Evolutionary conservation across 2,113 vertebrate species (phyloP), one percentile per base, ranked within the genome.

Genomic region (Pao palembangensis): DNA sequence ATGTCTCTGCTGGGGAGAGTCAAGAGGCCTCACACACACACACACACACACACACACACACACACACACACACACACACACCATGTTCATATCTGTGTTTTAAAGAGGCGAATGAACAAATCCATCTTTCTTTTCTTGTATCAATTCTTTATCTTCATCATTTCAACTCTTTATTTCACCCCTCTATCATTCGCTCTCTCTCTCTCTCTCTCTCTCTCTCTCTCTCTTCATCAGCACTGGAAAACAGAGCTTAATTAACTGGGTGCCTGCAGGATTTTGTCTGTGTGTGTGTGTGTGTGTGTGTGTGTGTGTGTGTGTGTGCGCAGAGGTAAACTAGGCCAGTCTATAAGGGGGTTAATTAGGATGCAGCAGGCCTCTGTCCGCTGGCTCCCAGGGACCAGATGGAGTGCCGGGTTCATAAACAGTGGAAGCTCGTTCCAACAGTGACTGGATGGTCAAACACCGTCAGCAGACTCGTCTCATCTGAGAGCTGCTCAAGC

Each of bases 311-410:
- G 66, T 57, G 60, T 65, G 64, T 67, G 64, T 58, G 76, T 48
- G 55, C 41, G 59, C n/a, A 50, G 71, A 70, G 70, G 81, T 81
- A 84, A 88, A 89, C 80, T 88, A 81, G 89, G 86, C 67, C 85
- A 88, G 77, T 88, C 85, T 89, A 86, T 87, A 79, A 80, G 83
- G 75, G 87, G 76, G 82, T 82, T 91, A 89, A 92, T 92, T 90
- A 91, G 88, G 76, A 87, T 88, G 87, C 84, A 81, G 78, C 69
- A 73, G 79, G 76, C 78, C 83, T 85, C 78, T 61, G 80, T 83
- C 80, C 78, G 38, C 73, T 75, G 82, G 80, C 75, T 87, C 70
- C 76, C 71, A 73, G 76, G 79, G 77, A 87, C 71, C 88, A 91
- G 86, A 90, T 87, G 84, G 89, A 78, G 76, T 62, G 67, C 72